Evolutionary conservation across 2,888 invertebrate genomes (phyloP), one percentile per base, ranked within the genome.

Genomic region (Eucriotettix oculatus): DNA sequence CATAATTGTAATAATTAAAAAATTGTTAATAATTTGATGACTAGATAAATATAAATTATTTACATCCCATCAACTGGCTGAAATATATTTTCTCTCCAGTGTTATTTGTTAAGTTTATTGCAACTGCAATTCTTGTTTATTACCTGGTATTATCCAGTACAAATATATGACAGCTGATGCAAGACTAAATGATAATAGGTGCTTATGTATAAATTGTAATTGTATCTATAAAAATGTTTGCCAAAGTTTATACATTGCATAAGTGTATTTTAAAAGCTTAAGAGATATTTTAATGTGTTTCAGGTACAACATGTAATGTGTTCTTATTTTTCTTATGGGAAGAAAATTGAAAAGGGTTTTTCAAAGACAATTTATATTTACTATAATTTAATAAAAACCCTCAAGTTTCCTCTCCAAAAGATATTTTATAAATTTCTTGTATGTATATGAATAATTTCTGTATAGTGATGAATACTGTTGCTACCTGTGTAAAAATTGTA

Each of bases 331-430:
- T 48, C 48, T 48, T 12, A 48, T 14, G 48, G n/a, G 48, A n/a
- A n/a, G 48, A 12, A 48, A 48, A 14, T 7, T 48, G 48, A 48
- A 48, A 48, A 7, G n/a, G 48, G 12, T 29, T 29, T 29, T 29
- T 29, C 29, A 29, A 48, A 14, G 2, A 48, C 48, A 48, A 48
- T 48, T 29, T 12, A 54, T 40, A 55, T 14, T 29, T 29, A 42
- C 16, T 53, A 58, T 14, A 42, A 54, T 14, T 16, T 60, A 29
- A 12, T 54, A 14, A 43, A 48, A 42, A 57, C 54, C 29, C 44
- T 44, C 60, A 61, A 61, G 57, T 62, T 60, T 56, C 61, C 58
- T 59, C 60, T 62, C 63, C 64, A 63, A 64, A 64, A 64, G 64
- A 64, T 63, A 61, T 63, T 62, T 63, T 64, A 63, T 63, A 61